Evolutionary conservation across 2,797 vertebrate species (phyloP).

Genomic region (Fistularia commersonii): DNA sequence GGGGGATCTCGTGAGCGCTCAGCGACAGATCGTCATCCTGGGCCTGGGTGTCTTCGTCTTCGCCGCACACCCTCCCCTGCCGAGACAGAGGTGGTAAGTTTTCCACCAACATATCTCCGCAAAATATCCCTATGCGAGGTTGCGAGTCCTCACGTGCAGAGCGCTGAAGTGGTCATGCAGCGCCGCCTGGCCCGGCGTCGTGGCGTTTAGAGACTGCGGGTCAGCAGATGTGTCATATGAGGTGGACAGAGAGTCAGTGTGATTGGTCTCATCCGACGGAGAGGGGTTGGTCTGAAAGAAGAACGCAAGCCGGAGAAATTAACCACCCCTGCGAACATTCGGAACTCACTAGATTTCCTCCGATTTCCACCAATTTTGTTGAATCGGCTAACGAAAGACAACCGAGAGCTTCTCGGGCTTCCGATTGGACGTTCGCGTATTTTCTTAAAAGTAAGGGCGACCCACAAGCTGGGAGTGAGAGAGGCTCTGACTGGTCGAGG

Average conservation of each 20-base stretch:
- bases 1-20: conserved; percentile 85
- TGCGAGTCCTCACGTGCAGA: conserved; percentile 49
- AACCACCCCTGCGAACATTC: not conserved
- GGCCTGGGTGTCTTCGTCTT: conserved; percentile 83
- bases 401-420: conserved; percentile 1
- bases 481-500: conserved; percentile 92
- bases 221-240: conserved; percentile 86
- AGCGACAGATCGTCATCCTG: conserved; percentile 91
- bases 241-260: conserved; percentile 85
- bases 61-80: conserved; percentile 73
- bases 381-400: too few species aligned
- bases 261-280: conserved; percentile 91
- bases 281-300: conserved; percentile 88
- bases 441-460: conserved; percentile 11
- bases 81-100: conserved; percentile 15
- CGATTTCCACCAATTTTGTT: too few species aligned
- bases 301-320: not conserved
- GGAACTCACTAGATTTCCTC: too few species aligned
- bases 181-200: conserved; percentile 80
- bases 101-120: not conserved
- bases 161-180: conserved; percentile 42
- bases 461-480: conserved; percentile 84
- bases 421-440: conserved; percentile 1
- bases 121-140: not conserved
- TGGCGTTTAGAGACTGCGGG: conserved; percentile 78